These are phyloP conservation scores for Tachyglossus aculeatus DNA, from an alignment of 2,797 vertebrate species.

Conservation along the genomic window DNA sequence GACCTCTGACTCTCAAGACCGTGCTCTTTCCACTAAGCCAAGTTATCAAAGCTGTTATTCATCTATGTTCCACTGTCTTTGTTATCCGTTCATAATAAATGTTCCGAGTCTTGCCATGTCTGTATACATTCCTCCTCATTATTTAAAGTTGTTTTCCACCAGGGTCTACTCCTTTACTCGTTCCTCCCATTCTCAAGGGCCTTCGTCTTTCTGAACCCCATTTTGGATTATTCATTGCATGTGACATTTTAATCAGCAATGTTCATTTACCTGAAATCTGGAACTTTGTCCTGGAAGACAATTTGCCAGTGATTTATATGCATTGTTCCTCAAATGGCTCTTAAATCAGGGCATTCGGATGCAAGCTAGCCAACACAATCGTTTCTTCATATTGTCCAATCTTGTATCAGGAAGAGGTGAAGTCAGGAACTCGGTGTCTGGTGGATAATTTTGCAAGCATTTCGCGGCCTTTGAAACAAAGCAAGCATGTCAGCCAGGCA, in stretches of 20 bases:
- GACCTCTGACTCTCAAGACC: too few species aligned
- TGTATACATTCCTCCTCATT: slow-evolving; percentile 22
- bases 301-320: neutral
- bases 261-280: neutral
- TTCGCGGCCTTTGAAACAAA: neutral
- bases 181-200: neutral
- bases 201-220: neutral
- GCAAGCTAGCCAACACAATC: neutral
- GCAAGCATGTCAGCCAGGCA: neutral
- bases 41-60: slow-evolving; percentile 57
- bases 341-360: neutral
- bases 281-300: accelerated
- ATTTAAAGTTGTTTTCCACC: slow-evolving; percentile 21
- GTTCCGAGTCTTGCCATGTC: slow-evolving; percentile 7
- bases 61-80: slow-evolving; percentile 36
- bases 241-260: neutral
- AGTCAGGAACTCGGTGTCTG: neutral
- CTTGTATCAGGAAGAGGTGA: accelerated
- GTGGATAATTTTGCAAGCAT: neutral
- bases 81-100: slow-evolving; percentile 50
- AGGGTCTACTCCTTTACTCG: neutral
- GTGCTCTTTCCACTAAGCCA: too few species aligned
- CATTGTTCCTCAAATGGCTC: neutral
- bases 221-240: neutral
- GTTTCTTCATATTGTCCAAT: neutral